These are phyloP conservation scores for Epirrhoe tristata DNA, from an alignment of 2,888 invertebrate species.

Conservation along the genomic window DNA sequence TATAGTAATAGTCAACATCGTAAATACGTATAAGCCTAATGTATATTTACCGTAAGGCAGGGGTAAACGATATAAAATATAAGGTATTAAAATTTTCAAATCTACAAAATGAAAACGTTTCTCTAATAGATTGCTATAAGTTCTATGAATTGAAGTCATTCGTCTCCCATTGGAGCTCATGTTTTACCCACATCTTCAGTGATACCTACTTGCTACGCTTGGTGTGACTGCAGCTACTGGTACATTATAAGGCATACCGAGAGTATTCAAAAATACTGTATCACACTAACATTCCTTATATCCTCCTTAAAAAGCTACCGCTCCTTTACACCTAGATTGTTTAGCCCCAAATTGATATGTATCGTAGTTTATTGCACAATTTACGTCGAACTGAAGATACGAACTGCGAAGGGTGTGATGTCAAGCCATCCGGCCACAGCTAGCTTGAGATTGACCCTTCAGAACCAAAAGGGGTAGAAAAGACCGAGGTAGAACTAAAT, in stretches of 20 bases:
- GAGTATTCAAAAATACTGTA: conserved; percentile 76
- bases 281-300: conserved; percentile 68
- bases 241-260: conserved; percentile 79
- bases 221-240: conserved; percentile 51
- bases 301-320: conserved; percentile 75
- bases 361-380: conserved; percentile 81
- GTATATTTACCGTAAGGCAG: conserved; percentile 69
- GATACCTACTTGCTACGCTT: conserved; percentile 60
- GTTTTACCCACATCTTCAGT: conserved; percentile 55
- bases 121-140: conserved; percentile 56
- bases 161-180: conserved; percentile 28
- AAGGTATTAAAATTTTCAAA: conserved; percentile 60
- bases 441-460: conserved; percentile 69
- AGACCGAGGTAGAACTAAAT: conserved; percentile 43
- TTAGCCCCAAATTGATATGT: conserved; percentile 84
- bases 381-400: conserved; percentile 66
- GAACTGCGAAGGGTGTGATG: conserved; percentile 57
- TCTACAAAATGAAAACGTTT: conserved; percentile 57
- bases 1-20: conserved; percentile 82
- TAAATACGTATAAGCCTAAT: conserved; percentile 81
- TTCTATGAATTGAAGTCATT: conserved; percentile 52
- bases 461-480: conserved; percentile 56
- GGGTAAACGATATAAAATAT: conserved; percentile 80
- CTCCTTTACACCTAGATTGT: conserved; percentile 69
- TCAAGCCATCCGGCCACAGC: conserved; percentile 82